Evolutionary conservation across 2,888 invertebrate genomes (phyloP).

Genomic region (Sinelater perroti): DNA sequence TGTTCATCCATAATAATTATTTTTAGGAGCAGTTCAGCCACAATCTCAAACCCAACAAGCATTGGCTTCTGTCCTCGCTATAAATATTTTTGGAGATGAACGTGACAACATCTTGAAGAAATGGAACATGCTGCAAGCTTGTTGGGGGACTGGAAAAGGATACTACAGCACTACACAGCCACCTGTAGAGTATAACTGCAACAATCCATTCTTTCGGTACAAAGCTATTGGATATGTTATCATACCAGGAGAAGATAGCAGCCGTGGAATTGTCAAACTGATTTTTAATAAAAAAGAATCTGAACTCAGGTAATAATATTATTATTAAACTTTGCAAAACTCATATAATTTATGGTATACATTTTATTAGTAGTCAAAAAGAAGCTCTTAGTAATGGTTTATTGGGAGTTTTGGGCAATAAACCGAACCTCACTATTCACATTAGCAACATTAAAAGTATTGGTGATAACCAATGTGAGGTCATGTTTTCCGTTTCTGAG

Average conservation of each 20-base stretch:
- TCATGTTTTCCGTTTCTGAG: conserved; percentile 76
- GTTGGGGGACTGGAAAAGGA: conserved; percentile 86
- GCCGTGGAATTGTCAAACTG: conserved; percentile 89
- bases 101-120: conserved; percentile 91
- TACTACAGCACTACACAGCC: conserved; percentile 81
- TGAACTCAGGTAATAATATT: conserved; percentile 82
- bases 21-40: conserved; percentile 41
- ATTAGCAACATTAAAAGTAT: conserved; percentile 82
- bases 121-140: conserved; percentile 94
- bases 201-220: conserved; percentile 92
- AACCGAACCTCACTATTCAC: conserved; percentile 81
- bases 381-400: conserved; percentile 74
- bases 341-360: no score
- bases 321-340: background rate
- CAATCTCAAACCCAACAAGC: conserved; percentile 56
- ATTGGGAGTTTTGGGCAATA: conserved; percentile 79
- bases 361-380: conserved; percentile 76
- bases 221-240: conserved; percentile 94
- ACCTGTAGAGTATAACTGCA: conserved; percentile 84
- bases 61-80: conserved; percentile 61
- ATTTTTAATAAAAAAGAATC: conserved; percentile 82
- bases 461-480: conserved; percentile 81
- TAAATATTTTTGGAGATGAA: conserved; percentile 91
- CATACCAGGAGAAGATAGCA: conserved; percentile 86
- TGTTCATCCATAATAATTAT: background rate